Conservation (phyloP, 2,888 invertebrate species). For the Amiota mariae region DNA sequence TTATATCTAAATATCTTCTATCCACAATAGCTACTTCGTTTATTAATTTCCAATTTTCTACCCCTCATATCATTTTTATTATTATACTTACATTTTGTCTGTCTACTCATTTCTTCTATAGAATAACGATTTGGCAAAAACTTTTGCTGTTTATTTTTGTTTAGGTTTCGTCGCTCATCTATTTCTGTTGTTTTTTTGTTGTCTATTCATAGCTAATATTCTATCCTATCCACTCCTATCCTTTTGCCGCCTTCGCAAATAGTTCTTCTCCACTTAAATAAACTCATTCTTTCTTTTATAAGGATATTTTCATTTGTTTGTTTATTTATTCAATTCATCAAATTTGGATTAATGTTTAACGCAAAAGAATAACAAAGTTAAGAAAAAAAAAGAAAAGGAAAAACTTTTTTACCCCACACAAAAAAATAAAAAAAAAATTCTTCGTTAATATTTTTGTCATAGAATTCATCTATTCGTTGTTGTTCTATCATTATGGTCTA, state of each 20-base stretch:
- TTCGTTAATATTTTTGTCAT: slow-evolving; percentile 10
- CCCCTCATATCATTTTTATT: neutral
- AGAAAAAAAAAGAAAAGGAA: neutral
- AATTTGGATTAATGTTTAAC: slow-evolving; percentile 22
- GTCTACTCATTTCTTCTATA: neutral
- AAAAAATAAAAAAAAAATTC: neutral
- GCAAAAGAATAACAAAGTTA: neutral
- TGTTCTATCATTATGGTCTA: neutral
- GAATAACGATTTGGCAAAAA: slow-evolving; percentile 7
- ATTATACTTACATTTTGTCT: neutral
- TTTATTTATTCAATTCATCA: slow-evolving; percentile 24
- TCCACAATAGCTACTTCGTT: slow-evolving; percentile 1
- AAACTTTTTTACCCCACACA: neutral
- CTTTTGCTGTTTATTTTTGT: slow-evolving; percentile 13
- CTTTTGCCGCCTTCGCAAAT: neutral
- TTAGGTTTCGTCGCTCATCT: neutral
- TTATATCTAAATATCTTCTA: neutral
- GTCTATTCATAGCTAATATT: neutral
- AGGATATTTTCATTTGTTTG: neutral
- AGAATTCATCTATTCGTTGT: neutral
- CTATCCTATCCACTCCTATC: neutral
- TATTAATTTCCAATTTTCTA: slow-evolving; percentile 22
- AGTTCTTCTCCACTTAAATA: neutral
- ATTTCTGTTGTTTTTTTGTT: no score
- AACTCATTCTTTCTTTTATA: neutral